phyloP scores from a whole-genome alignment of 2,888 invertebrate genomes.

The Clusia tigrina region DNA sequence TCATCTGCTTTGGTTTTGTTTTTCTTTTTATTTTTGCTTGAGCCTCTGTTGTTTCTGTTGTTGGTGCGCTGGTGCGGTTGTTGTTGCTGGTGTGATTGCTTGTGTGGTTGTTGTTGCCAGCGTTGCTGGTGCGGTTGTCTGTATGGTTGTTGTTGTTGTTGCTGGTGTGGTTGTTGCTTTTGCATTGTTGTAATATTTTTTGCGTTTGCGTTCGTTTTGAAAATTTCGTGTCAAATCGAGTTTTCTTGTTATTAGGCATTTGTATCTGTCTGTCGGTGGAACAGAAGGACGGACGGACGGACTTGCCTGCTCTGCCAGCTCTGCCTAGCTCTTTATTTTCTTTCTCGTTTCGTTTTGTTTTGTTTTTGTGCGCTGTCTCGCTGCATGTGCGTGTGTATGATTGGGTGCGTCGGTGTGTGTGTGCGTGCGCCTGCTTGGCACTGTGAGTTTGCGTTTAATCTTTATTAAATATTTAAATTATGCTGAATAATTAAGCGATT shows the following conservation, averaged over 20 bases:
- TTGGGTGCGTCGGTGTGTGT: background rate
- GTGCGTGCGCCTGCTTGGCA: background rate
- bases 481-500: background rate
- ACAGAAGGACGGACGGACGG: background rate
- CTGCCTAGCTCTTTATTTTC: background rate
- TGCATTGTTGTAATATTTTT: constrained; percentile 18
- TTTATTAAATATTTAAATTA: background rate
- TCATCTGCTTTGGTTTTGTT: background rate
- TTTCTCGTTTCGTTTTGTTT: background rate
- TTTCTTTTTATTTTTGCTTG: too few relatives aligned
- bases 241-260: constrained; percentile 3
- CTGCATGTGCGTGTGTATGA: background rate
- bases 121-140: background rate
- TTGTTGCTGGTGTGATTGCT: background rate
- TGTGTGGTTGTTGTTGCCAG: background rate
- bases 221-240: constrained; percentile 6
- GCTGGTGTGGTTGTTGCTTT: constrained; percentile 24
- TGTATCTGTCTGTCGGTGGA: background rate
- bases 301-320: background rate
- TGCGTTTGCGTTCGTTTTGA: constrained; percentile 5
- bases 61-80: too few relatives aligned
- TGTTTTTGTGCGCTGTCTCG: background rate
- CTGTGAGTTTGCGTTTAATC: background rate
- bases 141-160: background rate
- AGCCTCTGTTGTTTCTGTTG: too few relatives aligned